Evolutionary conservation across 2,113 vertebrate species (phyloP).

Genomic region (Henicopernis longicauda): DNA sequence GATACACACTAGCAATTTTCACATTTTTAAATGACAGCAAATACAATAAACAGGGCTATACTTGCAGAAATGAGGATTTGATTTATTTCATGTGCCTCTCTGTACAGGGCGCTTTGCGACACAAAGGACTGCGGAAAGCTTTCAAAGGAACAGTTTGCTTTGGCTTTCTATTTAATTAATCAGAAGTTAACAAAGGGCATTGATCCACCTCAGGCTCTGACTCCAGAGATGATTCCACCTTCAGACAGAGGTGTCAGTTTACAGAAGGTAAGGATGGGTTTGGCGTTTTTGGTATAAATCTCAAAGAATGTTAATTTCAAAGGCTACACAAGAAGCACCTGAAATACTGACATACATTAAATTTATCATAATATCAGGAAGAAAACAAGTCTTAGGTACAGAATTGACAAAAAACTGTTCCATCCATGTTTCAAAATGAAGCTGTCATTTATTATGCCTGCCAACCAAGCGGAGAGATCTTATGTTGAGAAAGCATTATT

Average conservation of each 20-base stretch:
- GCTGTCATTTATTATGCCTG: background rate
- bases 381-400: background rate
- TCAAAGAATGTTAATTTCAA: background rate
- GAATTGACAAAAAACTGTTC: background rate
- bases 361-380: background rate
- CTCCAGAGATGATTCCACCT: slow-evolving; percentile 94
- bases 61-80: background rate
- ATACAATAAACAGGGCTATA: background rate
- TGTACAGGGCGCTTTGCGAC: slow-evolving; percentile 92
- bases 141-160: slow-evolving; percentile 93
- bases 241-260: slow-evolving; percentile 79
- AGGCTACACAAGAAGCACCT: background rate
- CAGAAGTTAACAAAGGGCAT: slow-evolving; percentile 89
- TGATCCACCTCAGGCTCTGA: slow-evolving; percentile 89
- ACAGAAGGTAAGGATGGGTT: slow-evolving; percentile 79
- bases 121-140: slow-evolving; percentile 92
- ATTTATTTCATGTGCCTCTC: background rate
- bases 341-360: background rate
- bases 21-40: background rate
- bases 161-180: slow-evolving; percentile 96
- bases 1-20: background rate
- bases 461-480: slow-evolving; percentile 54
- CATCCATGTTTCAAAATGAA: slow-evolving; percentile 7
- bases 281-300: background rate
- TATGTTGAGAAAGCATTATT: slow-evolving; percentile 16